A percentile compares a stretch with the other conserved stretches of the same genome.
These are phyloP conservation scores for Coryphaenoides rupestris DNA, from an alignment of 2,113 vertebrate species.

Conservation along the genomic window DNA sequence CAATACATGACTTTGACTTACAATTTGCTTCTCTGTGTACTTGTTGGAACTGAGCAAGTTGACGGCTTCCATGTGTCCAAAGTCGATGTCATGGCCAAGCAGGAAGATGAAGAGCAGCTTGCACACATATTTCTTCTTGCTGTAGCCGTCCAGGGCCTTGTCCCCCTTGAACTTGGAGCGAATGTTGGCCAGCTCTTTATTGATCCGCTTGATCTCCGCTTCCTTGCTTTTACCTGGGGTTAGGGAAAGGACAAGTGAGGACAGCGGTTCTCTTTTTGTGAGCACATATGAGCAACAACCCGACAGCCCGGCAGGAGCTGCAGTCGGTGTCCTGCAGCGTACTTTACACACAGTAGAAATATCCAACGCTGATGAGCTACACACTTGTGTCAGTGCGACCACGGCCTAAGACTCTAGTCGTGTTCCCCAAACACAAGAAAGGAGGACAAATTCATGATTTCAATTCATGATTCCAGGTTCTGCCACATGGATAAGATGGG, in stretches of 20 bases:
- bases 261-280: too few species aligned
- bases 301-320: too few species aligned
- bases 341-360: too few species aligned
- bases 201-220: constrained; percentile 91
- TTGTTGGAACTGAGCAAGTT: constrained; percentile 94
- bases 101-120: constrained; percentile 94
- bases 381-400: too few species aligned
- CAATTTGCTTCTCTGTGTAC: constrained; percentile 94
- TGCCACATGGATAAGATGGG: too few species aligned
- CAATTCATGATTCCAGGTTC: too few species aligned
- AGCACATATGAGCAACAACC: too few species aligned
- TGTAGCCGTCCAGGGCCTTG: constrained; percentile 92
- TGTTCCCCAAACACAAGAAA: too few species aligned
- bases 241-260: background rate
- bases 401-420: too few species aligned
- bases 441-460: too few species aligned
- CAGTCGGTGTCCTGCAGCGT: too few species aligned
- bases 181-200: constrained; percentile 92
- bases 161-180: constrained; percentile 95
- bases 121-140: constrained; percentile 94
- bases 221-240: constrained; percentile 89
- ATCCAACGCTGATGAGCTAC: too few species aligned
- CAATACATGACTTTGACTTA: constrained; percentile 66
- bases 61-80: constrained; percentile 93
- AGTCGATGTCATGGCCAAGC: constrained; percentile 91